phyloP scores from a whole-genome alignment of 2,888 invertebrate genomes.

The Agriotes lineatus region DNA sequence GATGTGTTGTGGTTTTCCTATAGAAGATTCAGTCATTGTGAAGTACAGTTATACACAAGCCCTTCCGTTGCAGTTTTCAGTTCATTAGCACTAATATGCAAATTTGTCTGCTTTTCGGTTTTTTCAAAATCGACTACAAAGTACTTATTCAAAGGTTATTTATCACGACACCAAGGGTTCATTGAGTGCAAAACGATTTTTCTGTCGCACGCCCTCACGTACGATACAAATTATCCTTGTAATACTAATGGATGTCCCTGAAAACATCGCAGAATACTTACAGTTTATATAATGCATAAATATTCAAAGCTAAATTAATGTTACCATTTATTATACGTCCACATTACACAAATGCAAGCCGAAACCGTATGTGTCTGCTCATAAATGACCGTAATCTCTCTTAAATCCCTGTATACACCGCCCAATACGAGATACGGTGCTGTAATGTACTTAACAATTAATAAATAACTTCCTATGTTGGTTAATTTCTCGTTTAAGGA shows the following conservation, averaged over 20 bases:
- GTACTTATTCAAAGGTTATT: too few relatives aligned
- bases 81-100: too few relatives aligned
- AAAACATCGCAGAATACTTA: conserved; percentile 48
- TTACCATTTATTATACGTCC: conserved; percentile 53
- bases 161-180: too few relatives aligned
- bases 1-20: too few relatives aligned
- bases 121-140: too few relatives aligned
- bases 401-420: conserved; percentile 11
- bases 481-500: too few relatives aligned
- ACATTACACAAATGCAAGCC: conserved; percentile 34
- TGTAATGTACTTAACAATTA: background rate
- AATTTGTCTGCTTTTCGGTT: too few relatives aligned
- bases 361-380: conserved; percentile 19
- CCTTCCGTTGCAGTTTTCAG: too few relatives aligned
- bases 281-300: conserved; percentile 54
- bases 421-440: background rate
- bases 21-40: too few relatives aligned
- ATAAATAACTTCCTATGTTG: background rate
- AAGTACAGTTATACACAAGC: too few relatives aligned
- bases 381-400: conserved; percentile 30
- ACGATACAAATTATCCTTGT: conserved; percentile 47
- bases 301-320: conserved; percentile 53
- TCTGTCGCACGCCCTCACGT: conserved; percentile 15
- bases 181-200: background rate
- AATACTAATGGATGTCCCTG: conserved; percentile 56